Evolutionary conservation across 1,140 invertebrate species (phyloP).

Genomic region (Drosophila sp.): DNA sequence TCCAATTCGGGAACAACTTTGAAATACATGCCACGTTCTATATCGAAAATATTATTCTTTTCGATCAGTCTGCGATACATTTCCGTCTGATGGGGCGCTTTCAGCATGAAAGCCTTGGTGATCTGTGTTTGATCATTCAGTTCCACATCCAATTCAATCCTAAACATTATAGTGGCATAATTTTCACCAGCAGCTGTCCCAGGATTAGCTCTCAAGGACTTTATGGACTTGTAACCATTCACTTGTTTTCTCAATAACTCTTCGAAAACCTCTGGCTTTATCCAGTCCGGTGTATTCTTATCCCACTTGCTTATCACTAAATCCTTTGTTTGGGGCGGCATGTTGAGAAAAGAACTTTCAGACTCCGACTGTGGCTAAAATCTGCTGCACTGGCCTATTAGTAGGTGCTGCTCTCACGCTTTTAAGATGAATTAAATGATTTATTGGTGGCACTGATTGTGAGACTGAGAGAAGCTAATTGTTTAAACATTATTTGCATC

Average conservation of each 20-base stretch:
- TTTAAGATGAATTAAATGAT: background rate
- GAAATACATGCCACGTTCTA: constrained; percentile 59
- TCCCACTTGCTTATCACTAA: background rate
- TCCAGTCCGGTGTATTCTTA: constrained; percentile 71
- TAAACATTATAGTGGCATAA: constrained; percentile 71
- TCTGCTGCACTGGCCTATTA: background rate
- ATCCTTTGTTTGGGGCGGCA: constrained; percentile 43
- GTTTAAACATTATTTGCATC: background rate
- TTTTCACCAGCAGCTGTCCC: constrained; percentile 65
- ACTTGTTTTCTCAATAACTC: constrained; percentile 73
- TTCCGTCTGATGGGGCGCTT: constrained; percentile 47
- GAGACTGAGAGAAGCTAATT: background rate
- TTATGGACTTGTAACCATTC: constrained; percentile 68
- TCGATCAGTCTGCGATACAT: constrained; percentile 29
- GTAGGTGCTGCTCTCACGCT: background rate
- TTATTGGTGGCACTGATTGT: background rate
- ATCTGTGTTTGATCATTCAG: constrained; percentile 15
- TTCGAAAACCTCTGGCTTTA: constrained; percentile 81
- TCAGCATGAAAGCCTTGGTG: constrained; percentile 60
- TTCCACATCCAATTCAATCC: constrained; percentile 57
- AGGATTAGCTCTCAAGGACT: constrained; percentile 39
- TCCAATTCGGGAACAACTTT: constrained; percentile 66
- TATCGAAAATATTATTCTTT: constrained; percentile 47
- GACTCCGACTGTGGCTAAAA: background rate
- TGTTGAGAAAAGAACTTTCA: constrained; percentile 10